Evolutionary conservation across 2,888 invertebrate genomes (phyloP), one percentile per base, ranked within the genome.

Genomic region (Cheilosia soror): DNA sequence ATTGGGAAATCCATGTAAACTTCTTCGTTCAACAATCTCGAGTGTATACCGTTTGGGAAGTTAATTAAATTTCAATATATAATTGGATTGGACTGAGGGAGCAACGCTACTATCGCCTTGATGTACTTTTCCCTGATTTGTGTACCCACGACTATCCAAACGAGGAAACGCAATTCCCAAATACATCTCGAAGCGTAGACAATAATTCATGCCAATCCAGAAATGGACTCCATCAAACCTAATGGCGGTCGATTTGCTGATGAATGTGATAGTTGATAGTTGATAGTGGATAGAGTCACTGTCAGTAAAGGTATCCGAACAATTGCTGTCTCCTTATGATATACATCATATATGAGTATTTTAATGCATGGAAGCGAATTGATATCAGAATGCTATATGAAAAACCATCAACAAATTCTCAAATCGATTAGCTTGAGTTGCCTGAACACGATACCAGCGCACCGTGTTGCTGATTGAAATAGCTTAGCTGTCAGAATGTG

Each of bases 341-440:
- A 5, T n/a, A 20, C 0, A 5, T 11, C 7, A n/a, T n/a, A 5
- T n/a, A n/a, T n/a, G n/a, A n/a, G n/a, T n/a, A 44, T 15, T 44
- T 6, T 6, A 44, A 44, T 44, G 15, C n/a, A 15, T 2, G 5
- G 7, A 0, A 6, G 44, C 44, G 44, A 47, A 47, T n/a, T 47
- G 44, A 47, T 47, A 44, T 15, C 15, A 5, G 15, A 11, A 4
- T 2, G 27, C 6, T 15, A 66, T 55, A 42, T 20, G 49, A 49
- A 49, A 47, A 58, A 53, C 53, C 27, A 15, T 5, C 44, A 33
- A 37, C n/a, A 47, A 29, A 5, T 57, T 15, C 55, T 27, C 57
- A 49, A 75, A 75, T 75, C 65, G 65, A 75, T 75, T 75, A 75
- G 75, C 65, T 57, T 15, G 33, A 49, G 44, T 27, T 57, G 65